Evolutionary conservation across 2,797 vertebrate genomes (phyloP).

Genomic region (Leucoraja ocellata): DNA sequence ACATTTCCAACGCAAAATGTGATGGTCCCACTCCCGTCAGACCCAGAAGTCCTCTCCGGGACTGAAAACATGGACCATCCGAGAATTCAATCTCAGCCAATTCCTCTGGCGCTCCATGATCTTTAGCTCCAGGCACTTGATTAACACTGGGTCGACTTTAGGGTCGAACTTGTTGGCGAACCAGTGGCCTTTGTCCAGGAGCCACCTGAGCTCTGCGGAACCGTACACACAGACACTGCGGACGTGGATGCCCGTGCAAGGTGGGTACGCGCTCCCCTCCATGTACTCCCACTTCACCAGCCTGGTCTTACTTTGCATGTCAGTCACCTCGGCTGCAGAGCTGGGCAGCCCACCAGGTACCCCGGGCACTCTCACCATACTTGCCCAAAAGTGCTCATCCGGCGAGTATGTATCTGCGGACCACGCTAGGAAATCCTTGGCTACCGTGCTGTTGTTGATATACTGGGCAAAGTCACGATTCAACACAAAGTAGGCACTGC

Average conservation of each 20-base stretch:
- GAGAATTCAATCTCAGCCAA: conserved; percentile 54
- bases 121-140: conserved; percentile 78
- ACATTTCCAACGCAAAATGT: background rate
- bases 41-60: background rate
- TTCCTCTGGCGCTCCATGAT: conserved; percentile 64
- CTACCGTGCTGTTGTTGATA: conserved; percentile 57
- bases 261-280: conserved; percentile 73
- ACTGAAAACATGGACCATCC: conserved; percentile 43
- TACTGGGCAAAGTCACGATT: conserved; percentile 67
- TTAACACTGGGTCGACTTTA: conserved; percentile 78
- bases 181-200: conserved; percentile 78
- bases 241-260: conserved; percentile 75
- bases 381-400: conserved; percentile 90
- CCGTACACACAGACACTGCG: conserved; percentile 86
- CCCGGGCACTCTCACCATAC: conserved; percentile 71
- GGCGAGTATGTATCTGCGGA: conserved; percentile 83
- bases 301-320: conserved; percentile 81
- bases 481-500: conserved; percentile 85
- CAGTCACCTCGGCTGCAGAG: conserved; percentile 68
- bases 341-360: conserved; percentile 70
- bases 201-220: conserved; percentile 79
- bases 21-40: background rate
- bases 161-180: conserved; percentile 90
- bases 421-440: conserved; percentile 77
- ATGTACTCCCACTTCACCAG: conserved; percentile 88